Base-by-base conservation (phyloP, 2,113 vertebrate species). In the Atrichornis clamosus region DNA sequence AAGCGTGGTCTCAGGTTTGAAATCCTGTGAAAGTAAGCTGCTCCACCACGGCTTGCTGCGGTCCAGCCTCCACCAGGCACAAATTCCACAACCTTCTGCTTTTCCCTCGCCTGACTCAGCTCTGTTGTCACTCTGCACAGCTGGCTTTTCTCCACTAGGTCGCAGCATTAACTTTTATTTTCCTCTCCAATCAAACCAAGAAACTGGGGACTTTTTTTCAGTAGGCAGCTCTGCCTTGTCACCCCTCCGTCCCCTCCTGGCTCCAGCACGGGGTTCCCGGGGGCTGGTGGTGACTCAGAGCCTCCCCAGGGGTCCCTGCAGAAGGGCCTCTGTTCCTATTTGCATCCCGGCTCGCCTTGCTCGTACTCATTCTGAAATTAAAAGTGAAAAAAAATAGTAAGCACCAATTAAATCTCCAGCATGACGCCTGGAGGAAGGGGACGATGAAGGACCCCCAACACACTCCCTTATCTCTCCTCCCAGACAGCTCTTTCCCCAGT, bases 161-260 rank as follows among this genome's bases (percentile, higher is more conserved):
- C 33, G 96, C 95, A 97, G 95, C 92, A 95, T 95, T 72, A 86
- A 93, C 95, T 89, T 84, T 33, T 30, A 0, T 80, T 87, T 94
- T 58, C 20, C 78, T 22, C 3, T 30, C 37, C 7, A 22, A 33
- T 22, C 49, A 59, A 78, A 69, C 14, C 28, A 32, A 52, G 41
- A 21, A 63, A 47, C 20, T 1, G 7, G 7, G 30, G 18, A 39
- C 9, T 37, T 87, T 35, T 55, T 35, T 30, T 30, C 11, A 23
- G 42, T 0, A 46, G 32, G 72, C 59, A 77, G 59, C 63, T 92
- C 55, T 65, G 63, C 39, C 63, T 24, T 30, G 76, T 35, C 83
- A 33, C 60, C 55, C 19, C 9, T 42, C 37, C 0, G 4, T n/a
- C 41, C 28, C 52, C 72, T 62, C 52, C 56, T 2, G 21, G 44